A percentile compares a stretch with the other conserved stretches of the same genome.
Conservation (phyloP, 2,797 vertebrate species). For the Pygocentrus nattereri region DNA sequence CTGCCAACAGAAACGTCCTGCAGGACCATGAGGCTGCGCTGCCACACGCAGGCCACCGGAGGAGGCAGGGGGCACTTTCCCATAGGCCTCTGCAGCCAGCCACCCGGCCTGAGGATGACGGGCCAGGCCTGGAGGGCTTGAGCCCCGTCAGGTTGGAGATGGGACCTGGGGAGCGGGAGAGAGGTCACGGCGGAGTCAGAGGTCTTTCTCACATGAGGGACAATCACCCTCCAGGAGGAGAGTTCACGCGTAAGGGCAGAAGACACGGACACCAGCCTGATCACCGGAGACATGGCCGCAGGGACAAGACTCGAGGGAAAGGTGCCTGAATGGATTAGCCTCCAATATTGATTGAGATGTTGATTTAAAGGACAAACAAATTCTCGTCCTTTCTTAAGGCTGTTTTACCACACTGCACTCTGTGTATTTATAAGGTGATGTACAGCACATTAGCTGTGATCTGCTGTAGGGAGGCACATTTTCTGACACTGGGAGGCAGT, state of each 20-base stretch:
- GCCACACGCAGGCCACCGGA: slow-evolving; percentile 49
- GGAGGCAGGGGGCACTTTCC: slow-evolving; percentile 73
- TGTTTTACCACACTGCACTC: too few relatives aligned
- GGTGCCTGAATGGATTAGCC: slow-evolving; percentile 73
- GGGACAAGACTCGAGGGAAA: slow-evolving; percentile 84
- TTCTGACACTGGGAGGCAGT: too few relatives aligned
- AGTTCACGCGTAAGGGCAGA: slow-evolving; percentile 75
- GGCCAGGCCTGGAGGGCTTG: slow-evolving; percentile 75
- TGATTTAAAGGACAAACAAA: background rate
- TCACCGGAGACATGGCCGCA: slow-evolving; percentile 79
- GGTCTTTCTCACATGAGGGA: slow-evolving; percentile 73
- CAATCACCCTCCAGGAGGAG: slow-evolving; percentile 79
- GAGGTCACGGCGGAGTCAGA: slow-evolving; percentile 69
- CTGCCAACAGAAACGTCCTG: slow-evolving; percentile 69
- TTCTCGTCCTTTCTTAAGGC: too few relatives aligned
- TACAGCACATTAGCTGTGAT: background rate
- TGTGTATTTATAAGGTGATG: background rate
- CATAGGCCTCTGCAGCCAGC: slow-evolving; percentile 62
- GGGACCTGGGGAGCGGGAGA: slow-evolving; percentile 71
- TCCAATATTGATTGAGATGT: background rate
- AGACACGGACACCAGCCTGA: slow-evolving; percentile 71
- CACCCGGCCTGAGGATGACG: slow-evolving; percentile 71
- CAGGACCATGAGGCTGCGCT: slow-evolving; percentile 75
- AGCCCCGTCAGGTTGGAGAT: slow-evolving; percentile 77
- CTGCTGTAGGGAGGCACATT: background rate